Base-by-base conservation (phyloP, 2,113 vertebrate species). In the Antechinus stuartii region DNA sequence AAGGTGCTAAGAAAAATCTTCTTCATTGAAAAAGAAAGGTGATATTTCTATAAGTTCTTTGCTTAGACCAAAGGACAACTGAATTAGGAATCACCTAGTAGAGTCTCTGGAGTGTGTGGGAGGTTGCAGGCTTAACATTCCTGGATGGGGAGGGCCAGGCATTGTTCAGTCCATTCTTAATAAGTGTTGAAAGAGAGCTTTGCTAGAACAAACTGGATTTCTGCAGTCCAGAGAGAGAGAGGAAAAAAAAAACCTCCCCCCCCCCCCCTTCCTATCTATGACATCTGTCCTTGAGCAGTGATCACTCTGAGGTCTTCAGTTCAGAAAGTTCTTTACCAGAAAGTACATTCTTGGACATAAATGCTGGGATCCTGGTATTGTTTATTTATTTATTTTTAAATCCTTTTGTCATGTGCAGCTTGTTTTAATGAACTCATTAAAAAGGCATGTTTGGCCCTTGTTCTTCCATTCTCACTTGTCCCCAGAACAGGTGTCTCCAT, bases 301-400 rank as follows among this genome's bases (percentile, higher is more conserved):
- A 94, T 94, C 96, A 92, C 94, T 95, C 27, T 97, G 23, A 0
- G 93, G 84, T 97, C 98, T 97, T 95, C 0, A 49, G 90, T 94
- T 61, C 92, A 55, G 0, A 95, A 54, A 0, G 76, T 42, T 93
- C 56, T 89, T 30, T 93, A 94, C 92, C 0, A 0, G 23, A 91
- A 91, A 27, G 14, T 89, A 5, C 22, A 68, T 95, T 91, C 0
- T 0, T 0, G 0, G 92, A 90, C 68, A 95, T 56, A 49, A 68
- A 90, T 76, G 0, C 23, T 91, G 91, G 42, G 23, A 52, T 95
- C 30, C 25, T 14, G n/a, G 46, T 49, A 22, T 93, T 95, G 23
- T 22, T 61, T 56, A 9, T 25, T 68, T 76, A 19, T 76, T 84
- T 52, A 52, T 52, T 84, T 42, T 23, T 2, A 42, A 84, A 49